Evolutionary conservation across 2,113 vertebrate species (phyloP), one percentile per base, ranked within the genome.

Genomic region (Pagrus major): DNA sequence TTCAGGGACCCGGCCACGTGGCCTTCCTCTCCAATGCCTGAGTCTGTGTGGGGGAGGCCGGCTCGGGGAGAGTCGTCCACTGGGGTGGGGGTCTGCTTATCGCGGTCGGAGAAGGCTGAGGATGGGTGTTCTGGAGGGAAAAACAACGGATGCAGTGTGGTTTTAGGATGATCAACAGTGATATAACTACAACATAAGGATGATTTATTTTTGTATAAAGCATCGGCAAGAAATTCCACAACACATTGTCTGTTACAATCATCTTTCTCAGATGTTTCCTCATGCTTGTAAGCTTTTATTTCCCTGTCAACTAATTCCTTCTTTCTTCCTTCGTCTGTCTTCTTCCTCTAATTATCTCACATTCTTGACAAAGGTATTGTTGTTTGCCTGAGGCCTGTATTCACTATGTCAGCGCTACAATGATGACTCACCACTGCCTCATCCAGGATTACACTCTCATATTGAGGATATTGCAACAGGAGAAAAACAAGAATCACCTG

Each of bases 41-140:
- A 99, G 93, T 99, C 98, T 1, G 98, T 98, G 92, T 98, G 98
- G 67, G 98, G 98, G 91, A 99, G 96, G 27, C 97, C 96, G 56
- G 94, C 96, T 52, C 96, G 81, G 4, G 96, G 97, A 44, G 97
- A 94, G 82, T 99, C 97, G 67, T 99, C 98, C 89, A 96, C 95
- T 0, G 97, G 96, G 46, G 95, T 94, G 1, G 96, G 93, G 23
- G 94, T 95, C 89, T 98, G 97, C 88, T 99, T 99, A 72, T 93
- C 92, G 2, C 93, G 91, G 77, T 99, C 97, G 12, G 96, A 94
- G 94, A 97, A 97, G 33, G 92, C 96, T 23, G 94, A 87, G 80
- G 96, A 95, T 8, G 97, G 96, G 86, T 97, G 96, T 81, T 99
- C 97, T 98, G 93, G 31, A 76, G 37, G 35, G 29, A 71, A 59